A percentile compares a stretch with the other conserved stretches of the same genome.
These are phyloP conservation scores for Microhierax caerulescens DNA, from an alignment of 2,797 vertebrate genomes.

Conservation along the genomic window DNA sequence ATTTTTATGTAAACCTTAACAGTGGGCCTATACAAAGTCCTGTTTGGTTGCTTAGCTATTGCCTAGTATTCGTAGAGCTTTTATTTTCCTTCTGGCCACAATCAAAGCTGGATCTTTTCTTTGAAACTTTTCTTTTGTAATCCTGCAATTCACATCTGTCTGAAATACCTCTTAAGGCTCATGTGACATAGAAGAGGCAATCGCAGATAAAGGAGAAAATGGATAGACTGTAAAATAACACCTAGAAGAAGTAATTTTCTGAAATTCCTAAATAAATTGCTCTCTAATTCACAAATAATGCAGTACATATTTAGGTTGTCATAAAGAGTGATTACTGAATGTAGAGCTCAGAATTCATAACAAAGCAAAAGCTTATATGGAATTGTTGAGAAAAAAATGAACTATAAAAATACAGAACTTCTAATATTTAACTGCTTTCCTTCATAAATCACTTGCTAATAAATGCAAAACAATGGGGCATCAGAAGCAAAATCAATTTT, in stretches of 20 bases:
- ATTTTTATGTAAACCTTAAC: not conserved
- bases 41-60: not conserved
- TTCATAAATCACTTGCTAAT: slow-evolving; percentile 36
- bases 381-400: not conserved
- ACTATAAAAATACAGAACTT: not conserved
- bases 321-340: slow-evolving; percentile 47
- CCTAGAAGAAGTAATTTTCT: slow-evolving; percentile 16
- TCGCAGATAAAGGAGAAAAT: not conserved
- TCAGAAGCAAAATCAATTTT: not conserved
- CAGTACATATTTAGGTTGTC: slow-evolving; percentile 12
- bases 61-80: not conserved
- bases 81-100: not conserved
- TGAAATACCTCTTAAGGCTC: slow-evolving; percentile 2
- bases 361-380: not conserved
- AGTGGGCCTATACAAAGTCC: not conserved
- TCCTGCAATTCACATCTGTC: not conserved
- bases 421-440: slow-evolving; percentile 12
- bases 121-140: not conserved
- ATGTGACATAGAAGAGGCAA: not conserved
- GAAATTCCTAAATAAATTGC: slow-evolving; percentile 46
- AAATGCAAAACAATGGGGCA: not conserved
- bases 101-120: not conserved
- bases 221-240: not conserved
- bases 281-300: slow-evolving; percentile 55
- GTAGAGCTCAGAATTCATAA: not conserved